A percentile compares a stretch with the other conserved stretches of the same genome.
Conservation (phyloP, 2,113 vertebrate genomes). For the Centropristis striata region DNA sequence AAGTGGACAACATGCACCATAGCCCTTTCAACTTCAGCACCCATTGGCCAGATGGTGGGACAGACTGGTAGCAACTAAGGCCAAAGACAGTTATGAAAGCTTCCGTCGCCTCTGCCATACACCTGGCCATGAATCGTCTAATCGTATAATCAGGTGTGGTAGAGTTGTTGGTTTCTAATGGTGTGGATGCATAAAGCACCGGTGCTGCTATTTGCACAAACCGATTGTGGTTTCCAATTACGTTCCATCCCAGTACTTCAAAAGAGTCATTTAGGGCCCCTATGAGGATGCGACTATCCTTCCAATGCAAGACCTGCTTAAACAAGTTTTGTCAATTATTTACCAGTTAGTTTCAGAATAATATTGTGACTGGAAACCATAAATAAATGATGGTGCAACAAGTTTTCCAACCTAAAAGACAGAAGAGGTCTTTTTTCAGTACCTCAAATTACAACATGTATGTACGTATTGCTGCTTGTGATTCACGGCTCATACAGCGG, state of each 20-base stretch:
- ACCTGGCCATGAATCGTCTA: slow-evolving; percentile 8
- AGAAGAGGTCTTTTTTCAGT: too few species aligned
- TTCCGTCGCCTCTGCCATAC: slow-evolving; percentile 6
- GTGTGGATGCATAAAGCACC: background rate
- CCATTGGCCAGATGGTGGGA: slow-evolving; percentile 38
- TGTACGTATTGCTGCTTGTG: too few species aligned
- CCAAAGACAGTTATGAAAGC: slow-evolving; percentile 9
- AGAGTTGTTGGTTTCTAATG: background rate
- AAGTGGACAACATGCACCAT: slow-evolving; percentile 11
- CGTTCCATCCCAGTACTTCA: background rate
- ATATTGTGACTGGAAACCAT: background rate
- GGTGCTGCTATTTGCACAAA: background rate
- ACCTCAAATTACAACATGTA: too few species aligned
- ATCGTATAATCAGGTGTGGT: background rate
- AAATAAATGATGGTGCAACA: background rate
- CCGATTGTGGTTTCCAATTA: background rate
- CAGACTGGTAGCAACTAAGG: slow-evolving; percentile 30
- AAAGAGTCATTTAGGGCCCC: background rate
- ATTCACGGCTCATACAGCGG: too few species aligned
- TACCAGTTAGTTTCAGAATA: background rate
- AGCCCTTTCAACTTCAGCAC: slow-evolving; percentile 20
- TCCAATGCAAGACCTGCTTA: background rate
- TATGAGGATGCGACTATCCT: background rate
- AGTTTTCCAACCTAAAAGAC: background rate
- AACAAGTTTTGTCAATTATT: background rate